phyloP scores from a whole-genome alignment of 2,797 vertebrate genomes.

The Stomatorhinus walkeri region DNA sequence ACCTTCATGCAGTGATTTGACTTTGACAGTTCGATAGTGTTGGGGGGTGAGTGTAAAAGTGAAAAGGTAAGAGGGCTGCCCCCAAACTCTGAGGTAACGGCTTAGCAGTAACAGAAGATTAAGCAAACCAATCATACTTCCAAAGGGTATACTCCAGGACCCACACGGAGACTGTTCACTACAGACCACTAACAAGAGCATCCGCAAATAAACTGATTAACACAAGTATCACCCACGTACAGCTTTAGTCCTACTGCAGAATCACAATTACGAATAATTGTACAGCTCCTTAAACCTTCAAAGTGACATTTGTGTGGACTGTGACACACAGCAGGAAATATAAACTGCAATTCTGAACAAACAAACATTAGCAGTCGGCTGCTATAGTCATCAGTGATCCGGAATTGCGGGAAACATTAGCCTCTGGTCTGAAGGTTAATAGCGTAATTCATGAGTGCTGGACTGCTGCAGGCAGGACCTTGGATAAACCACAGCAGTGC shows the following conservation, averaged over 20 bases:
- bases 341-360: background rate
- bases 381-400: background rate
- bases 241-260: background rate
- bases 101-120: background rate
- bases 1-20: background rate
- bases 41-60: background rate
- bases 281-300: background rate
- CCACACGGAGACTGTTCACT: background rate
- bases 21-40: background rate
- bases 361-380: background rate
- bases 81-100: background rate
- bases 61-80: background rate
- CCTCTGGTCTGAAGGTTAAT: background rate
- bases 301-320: background rate
- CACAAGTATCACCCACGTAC: background rate
- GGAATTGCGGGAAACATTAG: background rate
- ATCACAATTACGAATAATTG: background rate
- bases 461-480: background rate
- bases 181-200: background rate
- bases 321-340: background rate
- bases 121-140: background rate
- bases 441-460: background rate
- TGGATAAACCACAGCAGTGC: background rate
- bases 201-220: slow-evolving; percentile 1
- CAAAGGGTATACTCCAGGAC: background rate